These are phyloP conservation scores for Brassicogethes aeneus DNA, from an alignment of 2,888 invertebrate genomes.

Conservation along the genomic window DNA sequence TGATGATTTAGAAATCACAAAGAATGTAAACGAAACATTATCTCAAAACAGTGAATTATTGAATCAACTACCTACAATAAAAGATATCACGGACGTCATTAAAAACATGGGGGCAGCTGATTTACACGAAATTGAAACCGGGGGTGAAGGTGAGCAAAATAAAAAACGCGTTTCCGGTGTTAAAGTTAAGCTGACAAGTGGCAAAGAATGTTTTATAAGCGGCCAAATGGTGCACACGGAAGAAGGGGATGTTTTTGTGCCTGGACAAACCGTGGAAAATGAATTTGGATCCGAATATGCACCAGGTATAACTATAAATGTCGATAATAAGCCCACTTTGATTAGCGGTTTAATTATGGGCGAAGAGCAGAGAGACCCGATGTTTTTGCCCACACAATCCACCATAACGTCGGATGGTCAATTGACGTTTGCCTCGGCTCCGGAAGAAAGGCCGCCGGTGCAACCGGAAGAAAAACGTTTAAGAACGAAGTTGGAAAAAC, in stretches of 20 bases:
- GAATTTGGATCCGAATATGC: constrained; percentile 59
- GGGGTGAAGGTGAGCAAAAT: constrained; percentile 14
- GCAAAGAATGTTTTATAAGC: constrained; percentile 60
- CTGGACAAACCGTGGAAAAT: constrained; percentile 65
- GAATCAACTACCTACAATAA: constrained; percentile 51
- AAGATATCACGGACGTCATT: constrained; percentile 55
- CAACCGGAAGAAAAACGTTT: constrained; percentile 25
- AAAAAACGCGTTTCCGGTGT: constrained; percentile 31
- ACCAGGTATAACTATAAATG: constrained; percentile 62
- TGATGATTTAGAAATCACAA: constrained; percentile 50
- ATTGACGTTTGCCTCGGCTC: constrained; percentile 35
- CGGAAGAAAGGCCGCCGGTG: constrained; percentile 34
- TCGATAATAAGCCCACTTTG: constrained; percentile 57
- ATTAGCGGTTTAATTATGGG: constrained; percentile 65
- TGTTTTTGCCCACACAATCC: constrained; percentile 64
- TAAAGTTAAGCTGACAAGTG: constrained; percentile 47
- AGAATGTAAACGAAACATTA: constrained; percentile 50
- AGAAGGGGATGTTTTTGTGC: constrained; percentile 60
- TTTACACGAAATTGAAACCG: constrained; percentile 46
- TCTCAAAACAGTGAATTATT: constrained; percentile 44
- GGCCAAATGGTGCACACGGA: constrained; percentile 66
- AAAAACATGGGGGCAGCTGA: constrained; percentile 52
- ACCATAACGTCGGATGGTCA: constrained; percentile 46
- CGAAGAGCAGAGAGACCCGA: constrained; percentile 49
- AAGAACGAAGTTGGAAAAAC: constrained; percentile 21